Evolutionary conservation across 2,888 invertebrate species (phyloP), one percentile per base, ranked within the genome.

Genomic region (Machimus atricapillus): DNA sequence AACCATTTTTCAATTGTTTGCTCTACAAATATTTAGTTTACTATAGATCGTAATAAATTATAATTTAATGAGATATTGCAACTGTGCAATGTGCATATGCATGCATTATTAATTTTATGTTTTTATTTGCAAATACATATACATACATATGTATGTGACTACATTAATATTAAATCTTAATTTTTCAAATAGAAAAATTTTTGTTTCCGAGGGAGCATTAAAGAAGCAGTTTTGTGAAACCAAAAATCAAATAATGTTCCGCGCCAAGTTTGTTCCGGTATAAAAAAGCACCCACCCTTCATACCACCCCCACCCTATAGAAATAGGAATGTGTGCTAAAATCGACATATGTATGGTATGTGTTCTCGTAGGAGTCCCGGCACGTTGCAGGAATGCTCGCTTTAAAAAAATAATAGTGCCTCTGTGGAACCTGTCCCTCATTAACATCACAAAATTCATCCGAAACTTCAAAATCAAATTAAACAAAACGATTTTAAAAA

Each of bases 361-460:
- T 66, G 58, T 58, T 52, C 52, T 52, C 5, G 27, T 31, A 37
- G 37, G 76, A 76, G 16, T 76, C 37, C 37, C n/a, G n/a, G n/a
- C 76, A 76, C n/a, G 76, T 66, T 14, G 66, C 23, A 66, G 23
- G 66, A 66, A 23, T 46, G 52, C 16, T 14, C 46, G 37, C 19
- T 78, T 40, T 40, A 40, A 40, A 40, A 40, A 40, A 40, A 3
- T 0, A 34, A 40, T 40, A 43, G 14, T 78, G n/a, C 1, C 43
- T 46, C 9, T 37, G 43, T 78, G 43, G 52, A 79, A 79, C 52
- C 43, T 34, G 79, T 79, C 79, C 52, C 52, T 79, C 79, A 79
- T 79, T n/a, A 79, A n/a, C 16, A 14, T 79, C 79, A 79, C 23
- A 79, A 79, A 27, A 78, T 23, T 46, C 52, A 52, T 79, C 12